Evolutionary conservation across 2,113 vertebrate genomes (phyloP).

Genomic region (Eolophus roseicapilla): DNA sequence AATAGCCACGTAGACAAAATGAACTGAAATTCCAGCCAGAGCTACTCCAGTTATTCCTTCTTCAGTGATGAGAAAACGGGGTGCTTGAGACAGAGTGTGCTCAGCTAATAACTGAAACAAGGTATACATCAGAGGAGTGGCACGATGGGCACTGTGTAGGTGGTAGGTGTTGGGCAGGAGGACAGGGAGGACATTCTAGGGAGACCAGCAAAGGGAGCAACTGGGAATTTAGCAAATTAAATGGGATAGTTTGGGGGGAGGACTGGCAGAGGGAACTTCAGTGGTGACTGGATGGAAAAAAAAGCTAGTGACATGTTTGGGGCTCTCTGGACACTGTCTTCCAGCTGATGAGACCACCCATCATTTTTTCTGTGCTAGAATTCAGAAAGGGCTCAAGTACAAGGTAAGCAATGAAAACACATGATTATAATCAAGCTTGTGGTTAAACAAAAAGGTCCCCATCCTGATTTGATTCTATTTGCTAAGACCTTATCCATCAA

Average conservation of each 20-base stretch:
- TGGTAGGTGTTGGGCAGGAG: background rate
- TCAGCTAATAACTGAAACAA: background rate
- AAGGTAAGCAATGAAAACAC: background rate
- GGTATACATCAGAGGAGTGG: background rate
- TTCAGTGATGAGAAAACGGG: fast-evolving
- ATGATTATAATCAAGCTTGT: background rate
- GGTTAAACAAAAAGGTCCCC: background rate
- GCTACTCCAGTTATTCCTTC: background rate
- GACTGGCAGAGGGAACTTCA: background rate
- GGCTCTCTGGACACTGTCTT: background rate
- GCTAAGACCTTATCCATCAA: background rate
- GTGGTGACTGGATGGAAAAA: background rate
- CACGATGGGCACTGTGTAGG: background rate
- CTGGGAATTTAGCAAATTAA: background rate
- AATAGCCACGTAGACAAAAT: background rate
- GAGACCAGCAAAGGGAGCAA: background rate
- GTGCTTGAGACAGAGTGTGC: background rate
- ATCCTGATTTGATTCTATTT: background rate
- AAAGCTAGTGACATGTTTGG: background rate
- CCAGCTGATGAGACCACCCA: background rate
- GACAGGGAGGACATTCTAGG: background rate
- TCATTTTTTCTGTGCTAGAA: background rate
- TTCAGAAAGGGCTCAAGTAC: background rate
- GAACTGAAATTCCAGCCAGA: background rate
- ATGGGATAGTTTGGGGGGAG: background rate